A percentile compares a stretch with the other conserved stretches of the same genome.
These are phyloP conservation scores for Sceloporus tristichus DNA, from an alignment of 2,113 vertebrate genomes.

Conservation along the genomic window DNA sequence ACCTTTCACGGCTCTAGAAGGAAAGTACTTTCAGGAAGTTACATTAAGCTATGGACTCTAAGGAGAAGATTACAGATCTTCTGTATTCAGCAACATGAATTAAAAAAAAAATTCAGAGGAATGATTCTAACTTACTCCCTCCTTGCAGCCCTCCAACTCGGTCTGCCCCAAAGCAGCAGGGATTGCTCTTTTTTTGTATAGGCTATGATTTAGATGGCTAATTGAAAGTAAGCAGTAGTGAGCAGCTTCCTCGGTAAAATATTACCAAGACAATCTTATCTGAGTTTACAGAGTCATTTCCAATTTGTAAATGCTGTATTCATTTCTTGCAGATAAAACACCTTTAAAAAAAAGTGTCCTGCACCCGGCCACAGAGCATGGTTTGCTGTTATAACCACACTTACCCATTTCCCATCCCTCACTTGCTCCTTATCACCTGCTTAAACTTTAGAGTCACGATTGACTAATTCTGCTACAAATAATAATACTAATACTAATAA, in stretches of 20 bases:
- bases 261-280: conserved; percentile 83
- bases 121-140: conserved; percentile 63
- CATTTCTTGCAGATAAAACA: conserved; percentile 74
- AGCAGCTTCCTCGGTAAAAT: conserved; percentile 72
- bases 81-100: conserved; percentile 73
- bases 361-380: conserved; percentile 49
- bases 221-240: conserved; percentile 79
- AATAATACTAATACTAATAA: too few relatives aligned
- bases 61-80: conserved; percentile 72
- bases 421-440: conserved; percentile 32
- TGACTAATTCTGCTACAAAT: conserved; percentile 50
- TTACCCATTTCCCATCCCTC: conserved; percentile 41
- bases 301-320: conserved; percentile 77
- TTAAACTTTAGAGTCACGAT: conserved; percentile 51
- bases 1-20: conserved; percentile 65
- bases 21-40: conserved; percentile 71
- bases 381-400: conserved; percentile 58
- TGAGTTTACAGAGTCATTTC: conserved; percentile 80
- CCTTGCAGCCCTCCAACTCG: conserved; percentile 25
- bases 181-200: conserved; percentile 67
- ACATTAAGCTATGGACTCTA: conserved; percentile 64
- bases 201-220: conserved; percentile 80
- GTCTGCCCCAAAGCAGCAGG: conserved; percentile 67
- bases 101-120: conserved; percentile 67
- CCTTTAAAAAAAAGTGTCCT: conserved; percentile 59